phyloP scores from a whole-genome alignment of 1,140 invertebrate genomes.

The silkworm (Bombyx mori) region DNA sequence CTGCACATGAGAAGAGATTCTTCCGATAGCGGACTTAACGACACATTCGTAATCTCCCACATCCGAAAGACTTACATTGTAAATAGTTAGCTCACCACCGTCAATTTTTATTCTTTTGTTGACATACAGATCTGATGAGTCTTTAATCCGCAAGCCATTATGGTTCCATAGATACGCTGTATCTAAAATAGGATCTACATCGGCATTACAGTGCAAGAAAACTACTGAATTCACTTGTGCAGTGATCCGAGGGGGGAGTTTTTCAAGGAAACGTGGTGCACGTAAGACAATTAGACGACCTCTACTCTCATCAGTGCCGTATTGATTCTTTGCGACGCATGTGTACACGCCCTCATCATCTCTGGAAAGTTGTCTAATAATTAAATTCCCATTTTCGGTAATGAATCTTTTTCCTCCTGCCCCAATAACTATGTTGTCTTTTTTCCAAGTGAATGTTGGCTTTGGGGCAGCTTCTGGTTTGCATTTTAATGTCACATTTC shows the following conservation, averaged over 20 bases:
- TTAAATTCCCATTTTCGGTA: conserved; percentile 85
- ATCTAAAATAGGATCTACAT: conserved; percentile 86
- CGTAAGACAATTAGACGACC: conserved; percentile 88
- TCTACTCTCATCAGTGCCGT: conserved; percentile 84
- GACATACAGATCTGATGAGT: conserved; percentile 67
- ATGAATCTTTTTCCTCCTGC: conserved; percentile 84
- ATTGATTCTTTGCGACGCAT: conserved; percentile 88
- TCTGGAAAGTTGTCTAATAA: conserved; percentile 88
- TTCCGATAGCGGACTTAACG: conserved; percentile 88
- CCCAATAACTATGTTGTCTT: conserved; percentile 87
- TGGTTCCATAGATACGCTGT: conserved; percentile 92
- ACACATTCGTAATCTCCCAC: conserved; percentile 91
- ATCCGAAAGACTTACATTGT: conserved; percentile 87
- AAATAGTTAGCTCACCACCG: conserved; percentile 82
- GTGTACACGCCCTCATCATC: conserved; percentile 92
- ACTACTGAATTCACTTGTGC: conserved; percentile 80
- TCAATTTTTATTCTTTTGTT: conserved; percentile 73
- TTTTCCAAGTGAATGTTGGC: conserved; percentile 92
- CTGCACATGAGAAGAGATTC: conserved; percentile 79
- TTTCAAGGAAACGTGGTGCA: conserved; percentile 80
- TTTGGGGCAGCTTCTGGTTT: conserved; percentile 94
- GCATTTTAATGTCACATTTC: conserved; percentile 93
- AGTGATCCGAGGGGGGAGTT: conserved; percentile 75
- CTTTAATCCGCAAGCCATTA: conserved; percentile 85
- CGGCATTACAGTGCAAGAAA: conserved; percentile 84